A percentile compares a stretch with the other conserved stretches of the same genome.
These are phyloP conservation scores for Anser cygnoides DNA, from an alignment of 2,113 vertebrate species.

Conservation along the genomic window DNA sequence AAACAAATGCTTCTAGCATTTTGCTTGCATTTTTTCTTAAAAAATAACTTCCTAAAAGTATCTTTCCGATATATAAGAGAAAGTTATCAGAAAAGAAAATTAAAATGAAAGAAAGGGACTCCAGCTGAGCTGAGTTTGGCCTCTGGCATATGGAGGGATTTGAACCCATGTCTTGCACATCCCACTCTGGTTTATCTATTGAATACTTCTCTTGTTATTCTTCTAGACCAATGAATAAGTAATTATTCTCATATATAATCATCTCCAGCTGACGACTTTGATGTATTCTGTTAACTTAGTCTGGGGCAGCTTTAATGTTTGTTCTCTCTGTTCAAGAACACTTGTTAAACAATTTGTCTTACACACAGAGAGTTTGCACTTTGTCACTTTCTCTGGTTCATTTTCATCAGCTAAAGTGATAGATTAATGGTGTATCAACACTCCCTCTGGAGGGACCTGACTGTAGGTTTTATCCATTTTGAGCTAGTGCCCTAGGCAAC, in stretches of 20 bases:
- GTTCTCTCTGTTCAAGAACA: neutral
- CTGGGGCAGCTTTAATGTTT: neutral
- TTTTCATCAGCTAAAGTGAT: constrained; percentile 3
- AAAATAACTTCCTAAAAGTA: neutral
- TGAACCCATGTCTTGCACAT: neutral
- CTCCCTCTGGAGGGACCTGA: neutral
- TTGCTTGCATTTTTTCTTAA: accelerated
- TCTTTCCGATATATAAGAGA: neutral
- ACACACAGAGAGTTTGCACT: neutral
- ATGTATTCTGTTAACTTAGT: neutral
- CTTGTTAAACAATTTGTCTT: neutral
- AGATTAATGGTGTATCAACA: constrained; percentile 37
- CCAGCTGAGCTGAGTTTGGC: neutral
- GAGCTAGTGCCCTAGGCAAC: neutral
- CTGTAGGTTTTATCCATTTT: neutral
- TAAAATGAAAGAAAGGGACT: neutral
- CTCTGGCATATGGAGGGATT: neutral
- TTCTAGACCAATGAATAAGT: neutral
- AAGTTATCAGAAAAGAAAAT: neutral
- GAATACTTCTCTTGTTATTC: neutral
- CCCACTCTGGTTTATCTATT: neutral
- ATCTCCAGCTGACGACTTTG: neutral
- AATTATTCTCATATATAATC: neutral
- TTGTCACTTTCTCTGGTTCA: neutral
- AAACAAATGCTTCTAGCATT: neutral